Percentiles rank a stretch among this genome's conserved stretches.
phyloP scores from a whole-genome alignment of 2,797 vertebrate genomes.

The Halcyon badia region DNA sequence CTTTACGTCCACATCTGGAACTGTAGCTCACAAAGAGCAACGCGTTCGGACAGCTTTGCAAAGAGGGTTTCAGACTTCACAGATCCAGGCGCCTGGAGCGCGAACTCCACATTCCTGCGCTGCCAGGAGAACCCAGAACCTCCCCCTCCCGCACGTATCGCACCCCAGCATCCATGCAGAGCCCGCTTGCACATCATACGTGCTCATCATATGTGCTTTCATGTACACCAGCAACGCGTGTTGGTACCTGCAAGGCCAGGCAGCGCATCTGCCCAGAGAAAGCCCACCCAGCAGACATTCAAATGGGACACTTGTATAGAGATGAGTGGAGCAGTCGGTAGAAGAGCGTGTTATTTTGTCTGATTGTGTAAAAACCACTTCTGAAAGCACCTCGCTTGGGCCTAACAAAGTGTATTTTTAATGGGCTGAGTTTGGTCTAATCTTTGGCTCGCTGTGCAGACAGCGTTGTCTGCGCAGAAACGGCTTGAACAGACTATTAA shows the following conservation, averaged over 20 bases:
- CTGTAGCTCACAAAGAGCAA: background rate
- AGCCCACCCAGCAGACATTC: conserved; percentile 45
- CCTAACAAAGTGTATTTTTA: background rate
- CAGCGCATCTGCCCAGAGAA: background rate
- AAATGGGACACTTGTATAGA: background rate
- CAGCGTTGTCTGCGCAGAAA: background rate
- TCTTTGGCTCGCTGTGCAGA: background rate
- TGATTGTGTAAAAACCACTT: conserved; percentile 42
- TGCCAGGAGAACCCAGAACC: background rate
- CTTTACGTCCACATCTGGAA: background rate
- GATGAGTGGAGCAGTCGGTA: background rate
- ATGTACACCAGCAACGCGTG: rapidly evolving
- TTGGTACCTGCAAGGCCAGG: background rate
- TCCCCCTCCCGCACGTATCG: rapidly evolving
- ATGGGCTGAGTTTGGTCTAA: background rate
- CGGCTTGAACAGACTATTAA: background rate
- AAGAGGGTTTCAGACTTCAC: background rate
- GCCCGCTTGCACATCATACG: rapidly evolving
- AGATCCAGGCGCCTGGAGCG: background rate
- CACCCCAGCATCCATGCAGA: rapidly evolving
- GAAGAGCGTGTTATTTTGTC: background rate
- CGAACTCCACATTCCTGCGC: background rate
- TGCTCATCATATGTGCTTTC: rapidly evolving
- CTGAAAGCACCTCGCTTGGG: background rate
- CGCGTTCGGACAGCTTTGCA: background rate